These are phyloP conservation scores for Parasteatoda lunata DNA, from an alignment of 2,888 invertebrate genomes.

Conservation along the genomic window DNA sequence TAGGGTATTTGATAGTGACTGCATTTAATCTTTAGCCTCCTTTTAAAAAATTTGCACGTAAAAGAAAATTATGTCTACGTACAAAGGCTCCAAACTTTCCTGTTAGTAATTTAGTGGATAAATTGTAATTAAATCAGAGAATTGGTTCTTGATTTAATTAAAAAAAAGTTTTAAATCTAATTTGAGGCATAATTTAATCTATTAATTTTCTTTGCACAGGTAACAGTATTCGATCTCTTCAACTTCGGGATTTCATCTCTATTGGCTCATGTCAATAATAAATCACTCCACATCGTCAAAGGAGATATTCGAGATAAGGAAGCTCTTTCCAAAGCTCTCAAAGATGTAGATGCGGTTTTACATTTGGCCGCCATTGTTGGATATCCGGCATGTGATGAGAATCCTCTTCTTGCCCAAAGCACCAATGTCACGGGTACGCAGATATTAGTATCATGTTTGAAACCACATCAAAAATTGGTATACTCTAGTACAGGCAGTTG, in stretches of 20 bases:
- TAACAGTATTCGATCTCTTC: conserved; percentile 74
- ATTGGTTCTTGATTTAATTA: too few species aligned
- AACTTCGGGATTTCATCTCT: conserved; percentile 73
- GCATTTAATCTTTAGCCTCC: too few species aligned
- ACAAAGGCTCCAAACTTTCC: too few species aligned
- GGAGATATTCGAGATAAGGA: conserved; percentile 73
- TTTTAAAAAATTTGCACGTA: too few species aligned
- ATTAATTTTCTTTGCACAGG: conserved; percentile 52
- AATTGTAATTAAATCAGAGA: too few species aligned
- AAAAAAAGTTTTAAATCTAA: too few species aligned
- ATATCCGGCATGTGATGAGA: conserved; percentile 74
- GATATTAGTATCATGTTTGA: conserved; percentile 71
- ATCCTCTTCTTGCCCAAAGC: conserved; percentile 72
- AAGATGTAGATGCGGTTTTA: conserved; percentile 71
- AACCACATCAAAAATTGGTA: conserved; percentile 72
- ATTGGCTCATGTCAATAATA: conserved; percentile 71
- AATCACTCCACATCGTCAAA: conserved; percentile 68
- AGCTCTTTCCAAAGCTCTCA: conserved; percentile 71
- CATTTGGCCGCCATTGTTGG: conserved; percentile 75
- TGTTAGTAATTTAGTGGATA: too few species aligned
- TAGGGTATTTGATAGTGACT: too few species aligned
- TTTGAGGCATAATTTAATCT: neutral
- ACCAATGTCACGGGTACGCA: conserved; percentile 73
- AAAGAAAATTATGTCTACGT: too few species aligned
- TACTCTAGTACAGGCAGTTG: conserved; percentile 75